Evolutionary conservation across 2,797 vertebrate genomes (phyloP).

Genomic region (Malacoctenus gilli): DNA sequence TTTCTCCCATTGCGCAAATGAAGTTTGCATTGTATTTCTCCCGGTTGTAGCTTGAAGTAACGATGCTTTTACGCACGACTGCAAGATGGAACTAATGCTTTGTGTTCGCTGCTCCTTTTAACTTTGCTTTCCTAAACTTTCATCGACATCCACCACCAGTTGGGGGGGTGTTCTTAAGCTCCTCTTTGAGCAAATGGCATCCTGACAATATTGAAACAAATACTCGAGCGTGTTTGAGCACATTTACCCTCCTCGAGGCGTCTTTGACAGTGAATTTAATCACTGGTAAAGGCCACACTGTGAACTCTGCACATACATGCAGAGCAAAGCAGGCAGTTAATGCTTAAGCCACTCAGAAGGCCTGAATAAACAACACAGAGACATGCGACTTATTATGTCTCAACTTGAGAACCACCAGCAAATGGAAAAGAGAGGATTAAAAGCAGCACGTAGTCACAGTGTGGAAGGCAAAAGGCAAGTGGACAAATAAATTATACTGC

Average conservation of each 20-base stretch:
- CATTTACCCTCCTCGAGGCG: background rate
- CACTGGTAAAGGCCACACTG: background rate
- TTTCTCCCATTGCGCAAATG: constrained; percentile 43
- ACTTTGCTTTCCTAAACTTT: constrained; percentile 16
- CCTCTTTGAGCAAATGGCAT: no score
- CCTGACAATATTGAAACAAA: no score
- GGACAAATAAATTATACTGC: background rate
- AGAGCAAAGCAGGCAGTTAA: background rate
- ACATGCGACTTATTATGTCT: background rate
- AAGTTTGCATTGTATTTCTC: constrained; percentile 45
- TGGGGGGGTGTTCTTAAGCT: no score
- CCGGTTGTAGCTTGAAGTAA: constrained; percentile 20
- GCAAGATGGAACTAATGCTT: background rate
- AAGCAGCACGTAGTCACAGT: background rate
- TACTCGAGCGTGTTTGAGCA: background rate
- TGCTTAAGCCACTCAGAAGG: background rate
- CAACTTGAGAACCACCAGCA: background rate
- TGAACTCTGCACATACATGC: background rate
- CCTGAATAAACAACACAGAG: background rate
- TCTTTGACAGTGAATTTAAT: background rate
- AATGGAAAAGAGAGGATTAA: background rate
- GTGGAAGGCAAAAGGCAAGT: background rate
- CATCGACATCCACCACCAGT: background rate
- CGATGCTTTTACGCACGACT: constrained; percentile 14
- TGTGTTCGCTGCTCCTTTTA: constrained; percentile 22